phyloP scores from a whole-genome alignment of 37 sponge, comb jelly and placozoan genomes.

The Eunapius fragilis region DNA sequence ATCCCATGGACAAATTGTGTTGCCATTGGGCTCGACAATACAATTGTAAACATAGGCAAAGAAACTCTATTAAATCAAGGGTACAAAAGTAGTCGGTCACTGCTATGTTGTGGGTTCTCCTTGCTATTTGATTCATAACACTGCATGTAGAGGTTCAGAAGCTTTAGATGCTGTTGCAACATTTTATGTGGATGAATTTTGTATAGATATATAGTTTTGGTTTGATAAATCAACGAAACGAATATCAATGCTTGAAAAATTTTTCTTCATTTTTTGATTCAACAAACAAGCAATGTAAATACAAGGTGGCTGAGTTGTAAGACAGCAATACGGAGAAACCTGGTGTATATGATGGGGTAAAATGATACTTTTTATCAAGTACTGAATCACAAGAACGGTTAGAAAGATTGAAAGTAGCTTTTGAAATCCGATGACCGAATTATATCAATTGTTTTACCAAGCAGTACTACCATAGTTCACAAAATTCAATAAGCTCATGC shows the following conservation, averaged over 20 bases:
- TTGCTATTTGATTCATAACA: slow-evolving; percentile 51
- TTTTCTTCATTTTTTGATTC: no score
- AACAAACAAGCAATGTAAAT: slow-evolving; percentile 9
- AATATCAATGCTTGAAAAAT: no score
- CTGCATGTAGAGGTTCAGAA: slow-evolving; percentile 16
- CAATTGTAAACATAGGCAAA: slow-evolving; percentile 29
- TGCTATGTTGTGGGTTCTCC: slow-evolving; percentile 46
- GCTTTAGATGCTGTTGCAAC: slow-evolving; percentile 17
- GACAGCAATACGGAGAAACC: slow-evolving; percentile 14
- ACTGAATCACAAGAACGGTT: slow-evolving; percentile 13
- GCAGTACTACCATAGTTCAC: slow-evolving; percentile 3
- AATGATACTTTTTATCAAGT: slow-evolving; percentile 28
- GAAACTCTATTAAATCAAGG: slow-evolving; percentile 5
- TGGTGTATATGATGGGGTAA: neutral
- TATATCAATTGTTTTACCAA: slow-evolving; percentile 16
- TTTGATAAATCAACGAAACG: slow-evolving; percentile 40
- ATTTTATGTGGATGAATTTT: slow-evolving; percentile 46
- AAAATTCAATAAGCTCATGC: no score
- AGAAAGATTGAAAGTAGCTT: slow-evolving; percentile 1
- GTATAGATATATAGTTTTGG: slow-evolving; percentile 34
- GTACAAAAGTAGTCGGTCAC: neutral
- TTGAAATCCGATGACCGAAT: neutral
- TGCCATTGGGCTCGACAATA: slow-evolving; percentile 24
- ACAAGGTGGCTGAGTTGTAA: slow-evolving; percentile 32
- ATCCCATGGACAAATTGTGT: slow-evolving; percentile 41